Conservation (phyloP, 2,113 vertebrate species). For the Aplodontia rufa region DNA sequence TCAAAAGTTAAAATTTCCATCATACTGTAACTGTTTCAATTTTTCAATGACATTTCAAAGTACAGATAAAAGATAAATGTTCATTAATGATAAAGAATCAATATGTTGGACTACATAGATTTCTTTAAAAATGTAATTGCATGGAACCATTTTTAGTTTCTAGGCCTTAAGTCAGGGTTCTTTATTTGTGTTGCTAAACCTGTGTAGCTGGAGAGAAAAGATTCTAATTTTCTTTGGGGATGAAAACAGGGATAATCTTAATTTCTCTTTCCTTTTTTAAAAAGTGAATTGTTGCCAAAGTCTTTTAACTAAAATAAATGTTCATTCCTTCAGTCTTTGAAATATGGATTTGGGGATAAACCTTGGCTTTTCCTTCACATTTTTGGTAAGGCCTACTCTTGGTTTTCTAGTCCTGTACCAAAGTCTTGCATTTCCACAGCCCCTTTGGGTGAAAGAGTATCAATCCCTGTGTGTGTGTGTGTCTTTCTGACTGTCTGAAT, state of each 20-base stretch:
- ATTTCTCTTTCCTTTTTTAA: conserved; percentile 49
- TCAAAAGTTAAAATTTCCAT: conserved; percentile 68
- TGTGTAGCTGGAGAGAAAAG: conserved; percentile 36
- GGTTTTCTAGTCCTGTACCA: conserved; percentile 52
- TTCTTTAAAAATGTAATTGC: background rate
- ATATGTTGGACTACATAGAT: background rate
- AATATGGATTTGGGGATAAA: conserved; percentile 61
- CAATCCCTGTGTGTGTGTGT: conserved; percentile 48
- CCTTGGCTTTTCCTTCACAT: conserved; percentile 31
- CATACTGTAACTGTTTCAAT: conserved; percentile 44
- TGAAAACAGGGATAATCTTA: conserved; percentile 25
- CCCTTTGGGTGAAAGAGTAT: conserved; percentile 48
- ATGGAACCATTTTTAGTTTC: conserved; percentile 56
- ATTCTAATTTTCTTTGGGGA: conserved; percentile 62
- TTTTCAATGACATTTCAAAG: conserved; percentile 62
- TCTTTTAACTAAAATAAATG: conserved; percentile 59
- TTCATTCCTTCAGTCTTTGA: conserved; percentile 59
- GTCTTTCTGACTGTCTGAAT: background rate
- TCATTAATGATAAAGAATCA: conserved; percentile 62
- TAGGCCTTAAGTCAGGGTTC: conserved; percentile 49
- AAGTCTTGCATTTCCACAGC: conserved; percentile 59
- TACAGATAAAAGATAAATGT: conserved; percentile 54
- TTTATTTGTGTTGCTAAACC: conserved; percentile 50
- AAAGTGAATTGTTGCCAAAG: conserved; percentile 51
- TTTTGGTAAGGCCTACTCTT: conserved; percentile 53